phyloP scores from a whole-genome alignment of 2,888 invertebrate genomes.

The Limnephilus lunatus region DNA sequence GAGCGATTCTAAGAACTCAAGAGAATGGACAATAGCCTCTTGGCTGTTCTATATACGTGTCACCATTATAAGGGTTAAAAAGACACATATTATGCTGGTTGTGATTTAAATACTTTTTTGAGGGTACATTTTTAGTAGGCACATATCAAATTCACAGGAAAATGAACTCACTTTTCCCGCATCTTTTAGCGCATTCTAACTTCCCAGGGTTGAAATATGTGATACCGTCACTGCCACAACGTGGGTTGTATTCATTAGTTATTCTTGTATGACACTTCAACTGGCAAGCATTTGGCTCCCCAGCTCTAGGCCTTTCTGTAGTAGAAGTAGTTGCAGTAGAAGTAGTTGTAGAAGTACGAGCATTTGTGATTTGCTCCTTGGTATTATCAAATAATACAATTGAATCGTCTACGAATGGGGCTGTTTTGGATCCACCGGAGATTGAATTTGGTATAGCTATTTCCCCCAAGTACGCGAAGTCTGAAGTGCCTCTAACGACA shows the following conservation, averaged over 20 bases:
- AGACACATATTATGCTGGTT: too few relatives aligned
- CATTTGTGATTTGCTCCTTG: background rate
- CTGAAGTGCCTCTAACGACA: background rate
- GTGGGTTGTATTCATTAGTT: constrained; percentile 64
- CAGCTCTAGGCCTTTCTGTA: background rate
- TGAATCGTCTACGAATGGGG: background rate
- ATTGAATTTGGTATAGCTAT: background rate
- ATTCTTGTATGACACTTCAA: constrained; percentile 10
- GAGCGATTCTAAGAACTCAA: too few relatives aligned
- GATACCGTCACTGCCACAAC: constrained; percentile 65
- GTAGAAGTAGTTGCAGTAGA: background rate
- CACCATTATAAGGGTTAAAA: too few relatives aligned
- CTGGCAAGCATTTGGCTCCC: constrained; percentile 12
- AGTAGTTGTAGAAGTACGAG: background rate
- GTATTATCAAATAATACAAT: background rate
- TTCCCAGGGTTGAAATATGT: constrained; percentile 64
- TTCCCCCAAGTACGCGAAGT: background rate
- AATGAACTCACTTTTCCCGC: constrained; percentile 63
- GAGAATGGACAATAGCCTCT: too few relatives aligned
- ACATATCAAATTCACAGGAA: too few relatives aligned
- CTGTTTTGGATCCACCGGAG: background rate
- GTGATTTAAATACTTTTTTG: too few relatives aligned
- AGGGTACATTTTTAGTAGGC: background rate
- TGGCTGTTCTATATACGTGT: too few relatives aligned
- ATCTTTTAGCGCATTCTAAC: constrained; percentile 61